Conservation (phyloP, 2,113 vertebrate genomes). For the Perccottus glenii region DNA sequence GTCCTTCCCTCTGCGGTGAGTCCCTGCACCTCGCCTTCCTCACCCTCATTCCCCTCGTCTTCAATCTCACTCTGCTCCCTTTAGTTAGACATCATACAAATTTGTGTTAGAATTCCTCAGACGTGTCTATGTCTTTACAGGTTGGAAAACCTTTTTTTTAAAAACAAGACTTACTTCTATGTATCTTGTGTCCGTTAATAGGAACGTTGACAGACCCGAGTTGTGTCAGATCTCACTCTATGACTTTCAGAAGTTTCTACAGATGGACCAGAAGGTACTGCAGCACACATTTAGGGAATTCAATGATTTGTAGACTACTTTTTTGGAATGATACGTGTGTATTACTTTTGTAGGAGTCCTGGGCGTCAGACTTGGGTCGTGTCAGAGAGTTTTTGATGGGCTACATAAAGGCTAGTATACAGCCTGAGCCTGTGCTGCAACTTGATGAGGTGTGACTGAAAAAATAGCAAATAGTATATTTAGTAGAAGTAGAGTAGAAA, state of each 20-base stretch:
- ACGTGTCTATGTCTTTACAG: no score
- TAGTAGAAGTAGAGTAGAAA: background rate
- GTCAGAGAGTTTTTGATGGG: constrained; percentile 83
- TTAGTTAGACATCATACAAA: no score
- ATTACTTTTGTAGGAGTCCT: constrained; percentile 76
- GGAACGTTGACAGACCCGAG: constrained; percentile 85
- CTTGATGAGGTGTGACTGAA: constrained; percentile 81
- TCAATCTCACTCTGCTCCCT: background rate
- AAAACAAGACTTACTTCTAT: background rate
- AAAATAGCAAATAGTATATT: background rate
- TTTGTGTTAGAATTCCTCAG: no score
- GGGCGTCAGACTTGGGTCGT: constrained; percentile 81
- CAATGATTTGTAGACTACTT: no score
- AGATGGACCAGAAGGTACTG: constrained; percentile 87
- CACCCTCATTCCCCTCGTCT: constrained; percentile 3
- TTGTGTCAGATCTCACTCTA: constrained; percentile 87
- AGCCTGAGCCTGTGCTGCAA: constrained; percentile 83
- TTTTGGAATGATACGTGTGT: background rate
- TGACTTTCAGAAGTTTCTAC: constrained; percentile 89
- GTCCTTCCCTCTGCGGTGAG: constrained; percentile 87
- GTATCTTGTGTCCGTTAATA: constrained; percentile 50
- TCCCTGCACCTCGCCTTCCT: constrained; percentile 46
- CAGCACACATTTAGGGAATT: background rate
- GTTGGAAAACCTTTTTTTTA: no score
- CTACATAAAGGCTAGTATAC: constrained; percentile 78